Base-by-base conservation (phyloP, 2,888 invertebrate genomes). In the Scrobipalpa atriplicella region DNA sequence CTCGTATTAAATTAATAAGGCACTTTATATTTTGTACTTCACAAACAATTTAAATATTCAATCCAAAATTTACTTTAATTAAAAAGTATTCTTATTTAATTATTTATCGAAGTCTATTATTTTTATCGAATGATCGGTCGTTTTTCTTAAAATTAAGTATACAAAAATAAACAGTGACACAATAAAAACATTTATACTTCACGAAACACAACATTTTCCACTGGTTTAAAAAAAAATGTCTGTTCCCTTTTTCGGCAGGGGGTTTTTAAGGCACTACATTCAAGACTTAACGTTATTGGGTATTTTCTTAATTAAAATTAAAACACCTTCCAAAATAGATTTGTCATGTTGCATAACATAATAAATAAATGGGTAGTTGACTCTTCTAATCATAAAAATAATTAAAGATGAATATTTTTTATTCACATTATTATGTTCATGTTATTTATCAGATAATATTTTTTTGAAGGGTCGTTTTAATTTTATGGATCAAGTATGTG, bases 11-110 rank as follows among this genome's bases (percentile, higher is more conserved):
- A 29, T 29, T 21, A 56, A 2, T 56, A 56, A 56, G 54, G 54
- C 54, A 56, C 54, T 56, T 47, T 8, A 47, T n/a, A 47, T 21
- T 13, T 56, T 56, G 54, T 56, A 56, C 54, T 56, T n/a, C 47
- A 16, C 5, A 10, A 47, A 47, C n/a, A 5, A 16, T 47, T 47
- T 47, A 47, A 29, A 3, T 3, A 3, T 29, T 3, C 2, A 29
- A 29, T 29, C 29, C 2, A 29, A 29, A 29, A 3, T 29, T 29
- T 29, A 29, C 29, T 29, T 29, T 3, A n/a, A n/a, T n/a, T n/a
- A 29, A 29, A 29, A 29, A 29, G 29, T 29, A 29, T 29, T 29
- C 29, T 29, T 29, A 47, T 16, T n/a, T 3, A 47, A 47, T 7
- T 47, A n/a, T 47, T 47, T 47, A 47, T 47, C 16, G n/a, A 47